Evolutionary conservation across 2,888 invertebrate genomes (phyloP).

Genomic region (Clanis bilineata): DNA sequence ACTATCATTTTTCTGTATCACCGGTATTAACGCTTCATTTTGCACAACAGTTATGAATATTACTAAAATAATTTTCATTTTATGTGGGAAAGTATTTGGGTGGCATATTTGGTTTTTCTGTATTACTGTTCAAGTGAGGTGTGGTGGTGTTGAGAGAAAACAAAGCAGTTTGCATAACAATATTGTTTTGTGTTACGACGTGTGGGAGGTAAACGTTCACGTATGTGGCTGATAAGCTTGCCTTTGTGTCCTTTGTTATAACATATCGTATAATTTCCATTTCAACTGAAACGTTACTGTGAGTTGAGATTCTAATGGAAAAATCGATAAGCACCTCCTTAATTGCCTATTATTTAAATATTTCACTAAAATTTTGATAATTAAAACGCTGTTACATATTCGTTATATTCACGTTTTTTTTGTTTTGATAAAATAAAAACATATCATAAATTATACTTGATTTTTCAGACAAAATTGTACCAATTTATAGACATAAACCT

Average conservation of each 20-base stretch:
- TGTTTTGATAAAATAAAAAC: too few species aligned
- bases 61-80: conserved; percentile 50
- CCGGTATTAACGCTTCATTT: conserved; percentile 35
- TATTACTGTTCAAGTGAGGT: conserved; percentile 4
- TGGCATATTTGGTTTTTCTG: conserved; percentile 32
- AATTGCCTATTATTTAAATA: too few species aligned
- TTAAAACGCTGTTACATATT: too few species aligned
- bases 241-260: conserved; percentile 4
- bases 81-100: conserved; percentile 43
- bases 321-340: background rate
- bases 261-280: conserved; percentile 10
- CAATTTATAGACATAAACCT: too few species aligned
- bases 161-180: conserved; percentile 49
- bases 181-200: conserved; percentile 49
- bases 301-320: background rate
- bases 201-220: conserved; percentile 19
- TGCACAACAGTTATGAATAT: conserved; percentile 32
- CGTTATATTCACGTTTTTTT: too few species aligned
- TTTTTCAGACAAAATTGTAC: too few species aligned
- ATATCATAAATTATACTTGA: too few species aligned
- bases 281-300: background rate
- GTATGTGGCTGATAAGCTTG: conserved; percentile 25
- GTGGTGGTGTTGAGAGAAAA: conserved; percentile 34
- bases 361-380: too few species aligned
- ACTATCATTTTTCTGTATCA: conserved; percentile 37